phyloP scores from a whole-genome alignment of 2,113 vertebrate species.

The Heterocephalus glaber region DNA sequence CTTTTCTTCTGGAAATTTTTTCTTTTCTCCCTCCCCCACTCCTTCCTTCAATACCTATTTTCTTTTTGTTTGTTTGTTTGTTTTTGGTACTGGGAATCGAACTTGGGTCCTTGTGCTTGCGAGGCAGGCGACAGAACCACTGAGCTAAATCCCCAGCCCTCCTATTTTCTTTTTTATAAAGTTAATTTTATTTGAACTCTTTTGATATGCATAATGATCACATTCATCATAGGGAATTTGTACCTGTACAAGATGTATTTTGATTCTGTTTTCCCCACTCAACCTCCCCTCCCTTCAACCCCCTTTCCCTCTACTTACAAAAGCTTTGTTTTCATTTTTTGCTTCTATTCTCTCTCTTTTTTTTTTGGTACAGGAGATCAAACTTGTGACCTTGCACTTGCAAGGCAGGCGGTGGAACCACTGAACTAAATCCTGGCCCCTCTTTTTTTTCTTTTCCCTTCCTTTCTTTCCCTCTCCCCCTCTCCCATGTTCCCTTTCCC shows the following conservation, averaged over 20 bases:
- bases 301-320: background rate
- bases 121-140: too few relatives aligned
- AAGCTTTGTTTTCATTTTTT: background rate
- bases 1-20: background rate
- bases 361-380: too few relatives aligned
- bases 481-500: background rate
- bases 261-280: background rate
- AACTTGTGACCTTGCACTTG: too few relatives aligned
- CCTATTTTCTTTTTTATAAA: background rate
- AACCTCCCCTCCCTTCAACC: background rate
- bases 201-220: background rate
- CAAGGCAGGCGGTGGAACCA: too few relatives aligned
- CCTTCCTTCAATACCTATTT: background rate
- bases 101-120: too few relatives aligned
- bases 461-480: too few relatives aligned
- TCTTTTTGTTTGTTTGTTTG: too few relatives aligned
- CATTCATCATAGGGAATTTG: background rate
- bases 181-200: background rate
- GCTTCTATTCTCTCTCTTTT: background rate
- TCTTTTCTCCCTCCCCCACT: background rate
- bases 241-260: background rate
- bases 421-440: too few relatives aligned
- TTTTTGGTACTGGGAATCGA: too few relatives aligned
- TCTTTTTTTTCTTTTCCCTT: background rate
- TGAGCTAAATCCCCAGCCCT: too few relatives aligned